phyloP scores from a whole-genome alignment of 2,797 vertebrate genomes.

The Dermochelys coriacea region DNA sequence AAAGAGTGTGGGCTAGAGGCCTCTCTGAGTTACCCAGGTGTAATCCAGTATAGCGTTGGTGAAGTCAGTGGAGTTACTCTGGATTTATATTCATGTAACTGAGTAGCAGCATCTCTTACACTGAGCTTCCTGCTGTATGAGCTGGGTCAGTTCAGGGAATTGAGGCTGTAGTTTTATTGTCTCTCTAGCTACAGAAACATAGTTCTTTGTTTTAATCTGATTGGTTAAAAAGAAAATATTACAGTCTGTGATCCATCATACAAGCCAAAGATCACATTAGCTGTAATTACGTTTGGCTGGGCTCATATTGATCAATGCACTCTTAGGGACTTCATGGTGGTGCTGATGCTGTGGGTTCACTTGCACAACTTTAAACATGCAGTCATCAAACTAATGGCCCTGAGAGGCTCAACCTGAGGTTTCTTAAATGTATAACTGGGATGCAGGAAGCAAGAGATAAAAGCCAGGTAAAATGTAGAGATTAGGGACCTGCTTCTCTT shows the following conservation, averaged over 20 bases:
- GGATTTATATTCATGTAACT: background rate
- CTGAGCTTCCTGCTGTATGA: background rate
- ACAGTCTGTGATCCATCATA: constrained; percentile 39
- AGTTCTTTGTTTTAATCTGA: constrained; percentile 35
- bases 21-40: background rate
- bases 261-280: constrained; percentile 62
- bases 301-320: constrained; percentile 22
- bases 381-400: constrained; percentile 16
- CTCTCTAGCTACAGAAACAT: constrained; percentile 28
- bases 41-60: background rate
- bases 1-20: background rate
- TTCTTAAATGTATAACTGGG: constrained; percentile 43
- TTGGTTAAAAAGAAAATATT: constrained; percentile 58
- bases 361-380: background rate
- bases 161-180: constrained; percentile 24
- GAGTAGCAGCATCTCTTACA: background rate
- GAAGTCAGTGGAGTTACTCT: background rate
- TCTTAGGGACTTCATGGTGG: constrained; percentile 24
- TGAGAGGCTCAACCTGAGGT: constrained; percentile 36
- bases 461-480: constrained; percentile 14
- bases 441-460: constrained; percentile 56
- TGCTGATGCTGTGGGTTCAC: constrained; percentile 1
- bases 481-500: background rate
- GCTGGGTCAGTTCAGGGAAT: background rate
- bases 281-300: constrained; percentile 63